Conservation (phyloP, 1,140 invertebrate genomes). For the Holcopasites calliopsidis region DNA sequence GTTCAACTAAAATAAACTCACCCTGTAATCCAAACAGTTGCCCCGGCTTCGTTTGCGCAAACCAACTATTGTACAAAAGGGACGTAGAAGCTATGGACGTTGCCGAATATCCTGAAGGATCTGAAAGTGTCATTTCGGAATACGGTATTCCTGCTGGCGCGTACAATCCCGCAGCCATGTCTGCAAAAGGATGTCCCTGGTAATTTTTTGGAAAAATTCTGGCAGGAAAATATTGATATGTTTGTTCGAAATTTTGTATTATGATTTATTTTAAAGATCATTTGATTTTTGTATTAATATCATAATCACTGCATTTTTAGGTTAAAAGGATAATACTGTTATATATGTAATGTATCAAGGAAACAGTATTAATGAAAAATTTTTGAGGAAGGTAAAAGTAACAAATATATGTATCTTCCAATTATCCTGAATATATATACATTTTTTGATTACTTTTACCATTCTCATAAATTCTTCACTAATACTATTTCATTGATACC, state of each 20-base stretch:
- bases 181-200: constrained; percentile 13
- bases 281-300: too few relatives aligned
- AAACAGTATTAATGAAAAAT: too few relatives aligned
- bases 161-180: constrained; percentile 41
- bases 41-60: constrained; percentile 75
- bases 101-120: constrained; percentile 68
- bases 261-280: too few relatives aligned
- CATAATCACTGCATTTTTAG: too few relatives aligned
- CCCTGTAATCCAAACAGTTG: constrained; percentile 79
- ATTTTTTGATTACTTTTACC: too few relatives aligned
- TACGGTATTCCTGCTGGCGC: constrained; percentile 45
- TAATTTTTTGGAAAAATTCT: neutral
- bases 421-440: too few relatives aligned
- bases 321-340: too few relatives aligned
- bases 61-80: constrained; percentile 78
- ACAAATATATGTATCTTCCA: too few relatives aligned
- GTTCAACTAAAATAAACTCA: constrained; percentile 48
- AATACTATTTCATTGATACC: too few relatives aligned
- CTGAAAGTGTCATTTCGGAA: constrained; percentile 47
- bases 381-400: too few relatives aligned
- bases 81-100: constrained; percentile 76
- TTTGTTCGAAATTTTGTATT: neutral
- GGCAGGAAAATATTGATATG: neutral
- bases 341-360: too few relatives aligned
- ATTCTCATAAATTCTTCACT: too few relatives aligned